Evolutionary conservation across 2,797 vertebrate genomes (phyloP).

Genomic region (Alectoris magna): DNA sequence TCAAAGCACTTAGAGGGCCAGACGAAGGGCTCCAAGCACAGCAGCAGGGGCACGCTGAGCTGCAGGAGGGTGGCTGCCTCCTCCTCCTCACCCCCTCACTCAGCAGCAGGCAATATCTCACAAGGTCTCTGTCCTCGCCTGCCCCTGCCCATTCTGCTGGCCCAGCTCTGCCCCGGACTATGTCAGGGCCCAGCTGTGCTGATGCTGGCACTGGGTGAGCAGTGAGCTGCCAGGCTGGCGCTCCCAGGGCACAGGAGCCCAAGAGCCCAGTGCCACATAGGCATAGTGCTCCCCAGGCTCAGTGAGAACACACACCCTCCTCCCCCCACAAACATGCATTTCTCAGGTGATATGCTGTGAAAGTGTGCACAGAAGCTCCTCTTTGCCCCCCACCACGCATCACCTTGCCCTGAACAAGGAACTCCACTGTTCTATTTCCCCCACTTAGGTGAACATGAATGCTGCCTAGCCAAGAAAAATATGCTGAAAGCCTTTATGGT

Average conservation of each 20-base stretch:
- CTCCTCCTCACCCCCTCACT: not conserved
- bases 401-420: not conserved
- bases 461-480: not conserved
- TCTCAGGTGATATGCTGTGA: not conserved
- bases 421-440: not conserved
- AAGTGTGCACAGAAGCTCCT: not conserved
- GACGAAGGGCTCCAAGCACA: not conserved
- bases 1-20: not conserved
- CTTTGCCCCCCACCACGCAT: too few relatives aligned
- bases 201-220: rapidly evolving
- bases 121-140: not conserved
- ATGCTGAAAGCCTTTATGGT: not conserved
- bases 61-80: not conserved
- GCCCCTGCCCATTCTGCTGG: not conserved
- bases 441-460: rapidly evolving
- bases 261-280: too few relatives aligned
- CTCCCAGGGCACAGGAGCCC: not conserved
- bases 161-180: not conserved
- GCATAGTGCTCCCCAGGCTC: too few relatives aligned
- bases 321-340: too few relatives aligned
- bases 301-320: not conserved
- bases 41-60: not conserved
- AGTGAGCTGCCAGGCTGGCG: not conserved
- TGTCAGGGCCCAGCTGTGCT: not conserved
- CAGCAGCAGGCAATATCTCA: not conserved